Percentiles rank a stretch among this genome's conserved stretches.
Evolutionary conservation across 2,888 invertebrate species (phyloP).

Genomic region (Zelleria hepariella): DNA sequence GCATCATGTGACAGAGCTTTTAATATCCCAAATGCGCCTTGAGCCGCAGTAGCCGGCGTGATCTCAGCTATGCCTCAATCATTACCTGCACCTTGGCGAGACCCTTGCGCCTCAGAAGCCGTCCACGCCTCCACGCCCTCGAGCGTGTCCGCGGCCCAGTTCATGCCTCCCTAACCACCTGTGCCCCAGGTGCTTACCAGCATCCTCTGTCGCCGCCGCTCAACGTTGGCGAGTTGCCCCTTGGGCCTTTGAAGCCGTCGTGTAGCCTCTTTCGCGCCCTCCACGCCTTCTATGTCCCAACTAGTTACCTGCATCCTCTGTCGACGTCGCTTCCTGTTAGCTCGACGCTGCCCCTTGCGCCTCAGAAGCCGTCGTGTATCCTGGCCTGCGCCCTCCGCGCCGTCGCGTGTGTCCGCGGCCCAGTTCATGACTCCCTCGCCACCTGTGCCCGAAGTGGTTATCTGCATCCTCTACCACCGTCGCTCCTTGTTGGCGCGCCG

Average conservation of each 20-base stretch:
- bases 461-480: conserved; percentile 57
- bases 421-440: not conserved
- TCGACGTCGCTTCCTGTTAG: not conserved
- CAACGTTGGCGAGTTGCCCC: not conserved
- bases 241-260: not conserved
- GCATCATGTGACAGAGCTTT: too few species aligned
- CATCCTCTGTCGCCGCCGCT: not conserved
- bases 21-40: too few species aligned
- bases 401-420: not conserved
- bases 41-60: too few species aligned
- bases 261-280: not conserved
- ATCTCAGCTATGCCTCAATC: too few species aligned
- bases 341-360: not conserved
- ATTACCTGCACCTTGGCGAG: too few species aligned
- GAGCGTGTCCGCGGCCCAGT: too few species aligned
- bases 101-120: too few species aligned
- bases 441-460: conserved; percentile 18
- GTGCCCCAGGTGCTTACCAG: not conserved
- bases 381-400: not conserved
- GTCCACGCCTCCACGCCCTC: too few species aligned
- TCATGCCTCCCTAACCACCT: not conserved
- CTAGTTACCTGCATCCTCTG: not conserved
- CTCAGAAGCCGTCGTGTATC: not conserved
- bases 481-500: conserved; percentile 35
- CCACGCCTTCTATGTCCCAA: not conserved